A percentile compares a stretch with the other conserved stretches of the same genome.
Conservation (phyloP, 2,113 vertebrate genomes). For the Petromus typicus region DNA sequence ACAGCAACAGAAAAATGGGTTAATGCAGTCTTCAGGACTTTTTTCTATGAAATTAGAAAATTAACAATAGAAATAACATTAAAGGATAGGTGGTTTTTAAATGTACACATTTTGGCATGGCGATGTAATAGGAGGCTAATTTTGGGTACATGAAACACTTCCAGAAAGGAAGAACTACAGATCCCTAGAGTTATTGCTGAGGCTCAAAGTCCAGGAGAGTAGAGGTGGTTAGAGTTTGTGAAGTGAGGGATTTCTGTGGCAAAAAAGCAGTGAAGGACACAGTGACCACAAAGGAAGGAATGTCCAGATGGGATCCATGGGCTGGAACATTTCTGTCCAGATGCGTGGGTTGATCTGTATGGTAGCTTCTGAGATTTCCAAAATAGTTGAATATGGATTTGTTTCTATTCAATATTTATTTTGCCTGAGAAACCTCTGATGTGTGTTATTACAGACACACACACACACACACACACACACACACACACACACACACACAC, state of each 20-base stretch:
- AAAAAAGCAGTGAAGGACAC: not conserved
- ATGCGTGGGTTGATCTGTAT: not conserved
- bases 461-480: not conserved
- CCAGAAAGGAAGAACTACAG: not conserved
- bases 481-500: accelerated
- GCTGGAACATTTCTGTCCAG: not conserved
- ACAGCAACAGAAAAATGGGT: not conserved
- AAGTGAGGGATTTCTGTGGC: no score
- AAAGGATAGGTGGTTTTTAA: not conserved
- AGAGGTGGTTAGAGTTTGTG: not conserved
- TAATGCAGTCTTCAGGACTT: not conserved
- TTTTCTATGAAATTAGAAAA: not conserved
- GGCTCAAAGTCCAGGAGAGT: not conserved
- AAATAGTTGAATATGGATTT: not conserved
- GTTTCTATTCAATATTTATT: not conserved
- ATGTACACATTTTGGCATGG: not conserved
- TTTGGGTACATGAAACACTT: not conserved
- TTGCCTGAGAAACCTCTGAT: not conserved
- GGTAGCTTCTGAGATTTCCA: not conserved
- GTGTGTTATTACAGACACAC: not conserved
- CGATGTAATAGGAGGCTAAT: not conserved
- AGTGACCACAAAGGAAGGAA: not conserved
- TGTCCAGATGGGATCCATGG: not conserved
- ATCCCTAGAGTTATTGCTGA: no score
- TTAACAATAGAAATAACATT: not conserved